Evolutionary conservation across 2,797 vertebrate genomes (phyloP), one percentile per base, ranked within the genome.

Genomic region (Dendrocincla fuliginosa): DNA sequence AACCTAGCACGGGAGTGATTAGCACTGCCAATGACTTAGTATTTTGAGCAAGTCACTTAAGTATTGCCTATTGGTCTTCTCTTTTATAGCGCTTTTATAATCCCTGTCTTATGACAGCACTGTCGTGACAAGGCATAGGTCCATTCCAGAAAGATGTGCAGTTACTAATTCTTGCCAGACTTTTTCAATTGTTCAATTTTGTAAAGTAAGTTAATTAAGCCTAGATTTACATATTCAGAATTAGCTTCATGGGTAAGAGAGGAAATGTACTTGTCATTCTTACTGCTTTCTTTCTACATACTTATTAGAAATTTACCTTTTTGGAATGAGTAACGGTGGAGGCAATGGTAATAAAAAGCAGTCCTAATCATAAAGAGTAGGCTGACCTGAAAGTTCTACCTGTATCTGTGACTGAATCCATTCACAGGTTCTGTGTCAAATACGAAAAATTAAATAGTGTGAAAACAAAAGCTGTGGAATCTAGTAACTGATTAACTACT

Each of bases 401-500:
- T 74, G 64, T 41, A 65, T 44, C 61, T 86, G 69, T 75, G 88
- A 46, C 30, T 68, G 85, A 96, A 81, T 93, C 91, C 84, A 93
- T 94, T 94, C 96, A 96, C 81, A 96, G 88, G 75, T 96, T 97
- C 82, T 96, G 90, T 96, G 89, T 96, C 96, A 97, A 95, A 73
- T 84, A 91, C 85, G 89, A 97, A 97, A 97, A 97, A 97, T 87
- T 96, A 90, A 97, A 93, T 84, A 95, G 93, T 94, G 56, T 94
- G 89, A 98, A 97, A 97, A 97, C 96, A 98, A 97, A 98, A 96
- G 91, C 96, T 97, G 91, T 88, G 96, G 96, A 97, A 97, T 97
- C 93, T 98, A 90, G 98, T 98, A 98, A 98, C 97, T 98, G 97
- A 98, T 98, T 98, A 98, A 98, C 98, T 97, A 96, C 94, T 83